Evolutionary conservation across 1,140 invertebrate genomes (phyloP), one percentile per base, ranked within the genome.

Genomic region (Phortica variegata): DNA sequence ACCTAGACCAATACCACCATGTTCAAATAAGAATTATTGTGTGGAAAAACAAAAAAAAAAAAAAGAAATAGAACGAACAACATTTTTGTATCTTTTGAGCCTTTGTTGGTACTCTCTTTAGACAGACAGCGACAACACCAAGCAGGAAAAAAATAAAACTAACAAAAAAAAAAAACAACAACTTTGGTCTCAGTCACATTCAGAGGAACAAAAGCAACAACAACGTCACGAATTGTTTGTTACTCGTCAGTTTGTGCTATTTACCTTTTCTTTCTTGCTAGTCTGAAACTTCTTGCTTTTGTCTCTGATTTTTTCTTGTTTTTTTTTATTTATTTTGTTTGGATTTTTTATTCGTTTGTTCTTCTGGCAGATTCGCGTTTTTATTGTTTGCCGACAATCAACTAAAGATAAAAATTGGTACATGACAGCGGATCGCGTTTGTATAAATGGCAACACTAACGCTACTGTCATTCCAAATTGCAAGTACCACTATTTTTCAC

Each of bases 191-290:
- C 53, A 38, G 48, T 36, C 49, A 42, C 58, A 60, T 60, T 61
- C 61, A n/a, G n/a, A 58, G 57, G 54, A 57, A 63, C 63, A 61
- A 66, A 65, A 66, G 61, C 61, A 70, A 69, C 65, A 70, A 66
- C 68, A 72, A 65, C 63, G 60, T 72, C 68, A 72, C 68, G 68
- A 72, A 72, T 58, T 72, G 68, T 72, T 65, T 61, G 66, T 71
- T 54, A 43, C 58, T 61, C 60, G 54, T 52, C 43, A 47, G 40
- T 47, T 39, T 56, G 39, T 47, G 47, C 54, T 32, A 55, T 56
- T 31, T 49, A 51, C 47, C 59, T 51, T 34, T 15, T 40, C 47
- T 23, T 45, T 23, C 26, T 37, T 38, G 46, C 29, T 26, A 26
- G 13, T 31, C 7, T 31, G 7, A n/a, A 8, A 8, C 29, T n/a